Conservation (phyloP, 2,888 invertebrate genomes). For the Drosophila mercatorum region DNA sequence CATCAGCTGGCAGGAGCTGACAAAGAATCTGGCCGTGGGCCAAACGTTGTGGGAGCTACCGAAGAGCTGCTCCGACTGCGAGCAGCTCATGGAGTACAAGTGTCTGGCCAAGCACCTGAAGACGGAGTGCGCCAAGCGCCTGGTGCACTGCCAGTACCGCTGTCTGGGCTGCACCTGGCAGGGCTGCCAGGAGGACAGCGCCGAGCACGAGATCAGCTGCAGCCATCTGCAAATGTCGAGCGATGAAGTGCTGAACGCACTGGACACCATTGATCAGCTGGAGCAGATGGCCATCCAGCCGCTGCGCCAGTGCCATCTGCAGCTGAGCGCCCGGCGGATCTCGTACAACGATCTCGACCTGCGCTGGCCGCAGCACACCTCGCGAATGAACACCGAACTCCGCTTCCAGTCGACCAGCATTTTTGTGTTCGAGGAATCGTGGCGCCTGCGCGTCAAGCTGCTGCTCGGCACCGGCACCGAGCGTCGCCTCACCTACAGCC, state of each 20-base stretch:
- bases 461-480: neutral
- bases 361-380: neutral
- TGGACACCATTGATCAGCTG: conserved; percentile 2
- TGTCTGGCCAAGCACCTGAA: conserved; percentile 20
- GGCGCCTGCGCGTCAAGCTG: conserved; percentile 23
- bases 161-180: conserved; percentile 48
- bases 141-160: conserved; percentile 33
- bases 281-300: neutral
- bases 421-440: conserved; percentile 27
- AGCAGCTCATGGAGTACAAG: conserved; percentile 21
- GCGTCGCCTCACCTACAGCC: conserved; percentile 6
- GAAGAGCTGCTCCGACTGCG: conserved; percentile 32
- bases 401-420: conserved; percentile 6
- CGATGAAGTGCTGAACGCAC: conserved; percentile 11
- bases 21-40: conserved; percentile 28
- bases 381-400: neutral
- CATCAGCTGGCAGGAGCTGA: conserved; percentile 32
- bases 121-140: conserved; percentile 33
- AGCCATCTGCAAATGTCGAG: neutral
- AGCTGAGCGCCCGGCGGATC: conserved; percentile 22
- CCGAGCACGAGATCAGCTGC: conserved; percentile 29
- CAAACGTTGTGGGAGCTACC: conserved; percentile 46
- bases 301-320: neutral
- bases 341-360: conserved; percentile 31
- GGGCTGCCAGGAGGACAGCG: conserved; percentile 12